Evolutionary conservation across 2,113 vertebrate genomes (phyloP), one percentile per base, ranked within the genome.

Genomic region (Xiphophorus maculatus): DNA sequence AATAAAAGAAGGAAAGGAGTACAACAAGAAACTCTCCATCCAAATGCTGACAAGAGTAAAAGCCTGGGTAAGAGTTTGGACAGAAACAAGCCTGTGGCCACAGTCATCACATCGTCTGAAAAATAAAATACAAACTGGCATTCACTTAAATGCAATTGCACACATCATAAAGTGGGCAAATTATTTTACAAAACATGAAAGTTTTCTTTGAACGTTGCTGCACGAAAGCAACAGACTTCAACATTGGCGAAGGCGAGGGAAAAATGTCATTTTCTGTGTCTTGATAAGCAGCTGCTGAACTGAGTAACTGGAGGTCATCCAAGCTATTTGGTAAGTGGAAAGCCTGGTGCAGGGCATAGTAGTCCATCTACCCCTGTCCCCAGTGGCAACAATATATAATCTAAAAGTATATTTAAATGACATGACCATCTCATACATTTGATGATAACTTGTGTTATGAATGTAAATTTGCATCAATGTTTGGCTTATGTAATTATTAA

Each of bases 131-230:
- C 80, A 87, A 84, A 73, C 78, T 89, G 83, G 75, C 88, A 87
- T 87, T 77, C 71, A 75, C 83, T 89, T 87, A 86, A 89, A 92
- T 90, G 85, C 87, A 92, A 91, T 89, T 92, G 91, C 88, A 89
- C 84, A 90, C 90, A 85, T 86, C 76, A 86, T 65, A 80, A 75
- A 86, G 35, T 64, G 14, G 66, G 60, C 28, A 61, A 80, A 76
- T 82, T 73, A 73, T 80, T 88, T 66, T 64, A 64, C 66, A 77
- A 81, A 86, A 73, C 29, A 32, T 54, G 0, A 25, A 70, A 64
- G 32, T 82, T 22, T 33, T 78, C 60, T 88, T 82, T 81, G 62
- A 79, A 22, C 76, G 68, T 77, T 73, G 15, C 8, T 63, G 71
- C 35, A 62, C 15, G 40, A 44, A 33, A 40, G 60, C 65, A 12